Evolutionary conservation across 2,888 invertebrate species (phyloP), one percentile per base, ranked within the genome.

Genomic region (Diploptera punctata): DNA sequence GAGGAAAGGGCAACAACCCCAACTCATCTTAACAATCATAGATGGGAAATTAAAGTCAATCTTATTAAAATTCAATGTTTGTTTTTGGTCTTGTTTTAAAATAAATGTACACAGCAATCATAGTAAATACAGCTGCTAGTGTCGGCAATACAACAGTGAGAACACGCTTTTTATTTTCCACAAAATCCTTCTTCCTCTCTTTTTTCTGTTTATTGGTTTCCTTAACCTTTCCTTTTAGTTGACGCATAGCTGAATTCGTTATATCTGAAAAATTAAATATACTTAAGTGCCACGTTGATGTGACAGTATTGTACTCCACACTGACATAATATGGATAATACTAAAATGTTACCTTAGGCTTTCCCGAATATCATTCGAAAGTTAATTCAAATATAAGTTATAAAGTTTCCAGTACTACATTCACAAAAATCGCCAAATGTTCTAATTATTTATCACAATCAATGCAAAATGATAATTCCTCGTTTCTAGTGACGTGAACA

Each of bases 121-220:
- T 83, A 68, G 92, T 80, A 77, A 90, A 90, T 76, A 93, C 85
- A 31, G 90, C 90, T 62, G 87, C 90, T 75, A 92, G 80, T 70
- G 91, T 90, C 5, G 93, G 95, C 77, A 93, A 82, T 73, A 91
- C 95, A 73, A 94, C 84, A 1, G 93, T 93, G 79, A 90, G 90
- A n/a, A 93, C 87, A 80, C 93, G 91, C 80, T 90, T 90, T 78
- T 93, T 91, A 80, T 90, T 91, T 81, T 91, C 91, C 9, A 91
- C 86, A 79, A 94, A 95, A 77, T 95, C 95, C 82, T 92, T 90
- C 83, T 92, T 93, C 43, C 95, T 89, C 79, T 94, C 93, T 78
- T 91, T 91, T 81, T 93, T 93, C 82, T 95, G 94, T 81, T 90
- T 91, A 13, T 91, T 91, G 0, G 91, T 92, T 84, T 95, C 94